Evolutionary conservation across 2,797 vertebrate genomes (phyloP).

Genomic region (Sebastes nivosus): DNA sequence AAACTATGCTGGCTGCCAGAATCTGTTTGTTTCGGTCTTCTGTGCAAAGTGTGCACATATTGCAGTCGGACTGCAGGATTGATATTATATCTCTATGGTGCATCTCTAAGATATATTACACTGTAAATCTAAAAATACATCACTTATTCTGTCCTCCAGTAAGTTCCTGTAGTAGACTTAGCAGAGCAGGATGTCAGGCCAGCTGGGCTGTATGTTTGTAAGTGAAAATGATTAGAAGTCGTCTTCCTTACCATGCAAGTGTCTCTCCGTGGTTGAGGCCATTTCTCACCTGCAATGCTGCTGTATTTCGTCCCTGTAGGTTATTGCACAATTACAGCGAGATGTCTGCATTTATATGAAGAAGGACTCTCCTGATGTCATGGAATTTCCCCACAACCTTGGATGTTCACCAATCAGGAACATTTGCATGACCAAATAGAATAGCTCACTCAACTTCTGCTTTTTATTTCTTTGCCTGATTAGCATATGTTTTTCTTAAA

Average conservation of each 20-base stretch:
- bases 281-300: not conserved
- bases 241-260: not conserved
- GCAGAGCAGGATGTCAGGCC: not conserved
- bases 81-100: no score
- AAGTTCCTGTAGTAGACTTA: not conserved
- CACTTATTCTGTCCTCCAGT: not conserved
- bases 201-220: not conserved
- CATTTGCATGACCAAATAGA: not conserved
- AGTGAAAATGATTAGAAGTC: not conserved
- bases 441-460: not conserved
- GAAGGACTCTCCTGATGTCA: not conserved
- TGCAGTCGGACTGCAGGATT: no score
- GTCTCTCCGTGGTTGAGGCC: not conserved
- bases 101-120: no score
- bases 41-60: no score
- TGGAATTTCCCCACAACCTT: not conserved
- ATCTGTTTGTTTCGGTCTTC: no score
- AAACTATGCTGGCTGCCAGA: no score
- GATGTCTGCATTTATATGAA: not conserved
- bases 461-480: not conserved
- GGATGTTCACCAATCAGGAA: not conserved
- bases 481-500: not conserved
- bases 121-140: not conserved
- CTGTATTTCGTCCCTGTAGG: not conserved
- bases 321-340: not conserved